These are phyloP conservation scores for Hypsibius dujardini DNA, from an alignment of 1,140 invertebrate species.

Conservation along the genomic window DNA sequence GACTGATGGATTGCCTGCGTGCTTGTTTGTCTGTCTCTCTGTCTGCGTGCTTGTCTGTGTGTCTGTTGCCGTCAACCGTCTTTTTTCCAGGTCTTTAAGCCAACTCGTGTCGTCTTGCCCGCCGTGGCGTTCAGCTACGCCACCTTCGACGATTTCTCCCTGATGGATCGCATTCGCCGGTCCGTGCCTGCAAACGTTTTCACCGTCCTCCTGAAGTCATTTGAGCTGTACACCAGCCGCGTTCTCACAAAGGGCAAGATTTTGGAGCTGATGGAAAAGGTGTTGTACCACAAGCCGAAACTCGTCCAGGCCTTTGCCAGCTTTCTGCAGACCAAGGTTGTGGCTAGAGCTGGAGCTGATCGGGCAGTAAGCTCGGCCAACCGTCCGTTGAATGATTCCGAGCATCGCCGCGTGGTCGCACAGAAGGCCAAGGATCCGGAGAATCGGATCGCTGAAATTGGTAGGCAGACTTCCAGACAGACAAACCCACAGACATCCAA, in stretches of 20 bases:
- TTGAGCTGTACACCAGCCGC: constrained; percentile 14
- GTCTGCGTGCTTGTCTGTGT: no score
- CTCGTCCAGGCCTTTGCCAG: neutral
- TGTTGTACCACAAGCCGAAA: constrained; percentile 3
- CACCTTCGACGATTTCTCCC: neutral
- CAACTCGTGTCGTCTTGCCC: neutral
- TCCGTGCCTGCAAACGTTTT: neutral
- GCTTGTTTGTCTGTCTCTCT: no score
- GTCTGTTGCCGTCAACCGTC: neutral
- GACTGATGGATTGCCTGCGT: no score
- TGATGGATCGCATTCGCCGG: neutral
- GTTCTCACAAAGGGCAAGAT: constrained; percentile 10
- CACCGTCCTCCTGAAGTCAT: neutral
- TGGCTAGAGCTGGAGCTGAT: neutral
- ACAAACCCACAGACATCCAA: neutral
- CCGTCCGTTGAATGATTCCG: neutral
- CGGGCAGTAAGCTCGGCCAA: neutral
- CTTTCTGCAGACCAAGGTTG: constrained; percentile 5
- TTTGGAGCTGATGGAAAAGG: neutral
- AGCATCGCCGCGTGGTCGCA: neutral
- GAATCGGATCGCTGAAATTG: neutral
- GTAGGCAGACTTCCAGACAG: neutral
- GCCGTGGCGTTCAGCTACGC: neutral
- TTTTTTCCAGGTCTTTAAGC: constrained; percentile 1
- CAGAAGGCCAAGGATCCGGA: neutral